Evolutionary conservation across 2,888 invertebrate genomes (phyloP).

Genomic region (Brenthis hecate): DNA sequence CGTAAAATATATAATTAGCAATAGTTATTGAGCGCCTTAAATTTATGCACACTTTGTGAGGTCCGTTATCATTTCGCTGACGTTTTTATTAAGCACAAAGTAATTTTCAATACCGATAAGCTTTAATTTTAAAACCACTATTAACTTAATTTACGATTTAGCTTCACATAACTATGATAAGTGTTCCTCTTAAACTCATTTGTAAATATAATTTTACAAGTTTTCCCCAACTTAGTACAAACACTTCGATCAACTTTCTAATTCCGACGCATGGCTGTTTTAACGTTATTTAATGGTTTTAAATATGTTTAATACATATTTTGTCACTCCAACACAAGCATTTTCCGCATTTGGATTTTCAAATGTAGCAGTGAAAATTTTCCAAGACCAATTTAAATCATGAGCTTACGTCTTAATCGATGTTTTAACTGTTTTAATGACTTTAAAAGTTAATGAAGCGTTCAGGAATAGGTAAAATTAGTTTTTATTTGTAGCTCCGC

Average conservation of each 20-base stretch:
- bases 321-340: too few relatives aligned
- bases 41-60: slow-evolving; percentile 20
- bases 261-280: too few relatives aligned
- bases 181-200: neutral
- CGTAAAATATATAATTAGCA: slow-evolving; percentile 13
- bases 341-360: too few relatives aligned
- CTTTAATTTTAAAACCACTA: slow-evolving; percentile 11
- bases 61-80: slow-evolving; percentile 17
- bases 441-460: too few relatives aligned
- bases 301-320: too few relatives aligned
- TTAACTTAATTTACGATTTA: slow-evolving; percentile 3
- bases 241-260: neutral
- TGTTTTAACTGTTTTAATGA: too few relatives aligned
- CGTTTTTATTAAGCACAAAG: neutral
- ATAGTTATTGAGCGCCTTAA: slow-evolving; percentile 8
- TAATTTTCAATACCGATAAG: slow-evolving; percentile 13
- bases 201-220: slow-evolving; percentile 9
- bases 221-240: neutral
- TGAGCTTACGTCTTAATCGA: too few relatives aligned
- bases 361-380: too few relatives aligned
- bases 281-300: too few relatives aligned
- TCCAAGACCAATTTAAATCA: too few relatives aligned
- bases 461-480: too few relatives aligned
- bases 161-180: slow-evolving; percentile 5
- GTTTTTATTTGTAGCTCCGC: too few relatives aligned